Base-by-base conservation (phyloP, 2,113 vertebrate genomes). In the Anoura caudifer region DNA sequence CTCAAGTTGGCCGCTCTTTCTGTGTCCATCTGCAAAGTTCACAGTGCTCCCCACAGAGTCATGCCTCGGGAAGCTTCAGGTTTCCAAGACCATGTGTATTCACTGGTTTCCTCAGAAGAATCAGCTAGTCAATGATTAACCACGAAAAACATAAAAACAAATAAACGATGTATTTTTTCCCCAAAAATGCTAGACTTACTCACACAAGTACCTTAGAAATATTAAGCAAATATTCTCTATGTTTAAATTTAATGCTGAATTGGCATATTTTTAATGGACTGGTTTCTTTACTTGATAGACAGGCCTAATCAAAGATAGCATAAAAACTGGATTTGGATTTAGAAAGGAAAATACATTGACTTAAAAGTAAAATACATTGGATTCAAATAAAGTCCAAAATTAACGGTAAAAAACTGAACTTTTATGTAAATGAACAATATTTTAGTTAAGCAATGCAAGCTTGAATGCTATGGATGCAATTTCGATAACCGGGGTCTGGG, bases 101-200 rank as follows among this genome's bases (percentile, higher is more conserved):
- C 41, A 79, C 19, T 50, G 33, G 72, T 20, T 84, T 65, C 89
- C 59, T 94, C 76, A 90, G 52, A 90, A 87, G 56, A 81, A 88
- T 81, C 76, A 94, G 33, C 20, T 65, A 72, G 56, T 91, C 38
- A 88, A 9, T 50, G 89, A 77, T 16, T 47, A 45, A 92, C 22
- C 70, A 96, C 87, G 36, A 7, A 94, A 96, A 92, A 88, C 22
- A 63, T 67, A 67, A 70, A 50, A 90, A 87, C 75, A 87, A 95
- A 87, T 38, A 56, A 96, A 93, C n/a, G 70, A 87, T 47, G 5
- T 36, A 59, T 22, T 87, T 95, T 93, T 91, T 92, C 65, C 63
- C 84, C 69, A 59, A 83, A 95, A 95, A 86, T 22, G n/a, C 20
- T 36, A 86, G 20, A 79, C 24, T 76, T 95, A 92, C 43, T 95